A percentile compares a stretch with the other conserved stretches of the same genome.
Evolutionary conservation across 2,113 vertebrate species (phyloP).

Genomic region (Mustela nigripes): DNA sequence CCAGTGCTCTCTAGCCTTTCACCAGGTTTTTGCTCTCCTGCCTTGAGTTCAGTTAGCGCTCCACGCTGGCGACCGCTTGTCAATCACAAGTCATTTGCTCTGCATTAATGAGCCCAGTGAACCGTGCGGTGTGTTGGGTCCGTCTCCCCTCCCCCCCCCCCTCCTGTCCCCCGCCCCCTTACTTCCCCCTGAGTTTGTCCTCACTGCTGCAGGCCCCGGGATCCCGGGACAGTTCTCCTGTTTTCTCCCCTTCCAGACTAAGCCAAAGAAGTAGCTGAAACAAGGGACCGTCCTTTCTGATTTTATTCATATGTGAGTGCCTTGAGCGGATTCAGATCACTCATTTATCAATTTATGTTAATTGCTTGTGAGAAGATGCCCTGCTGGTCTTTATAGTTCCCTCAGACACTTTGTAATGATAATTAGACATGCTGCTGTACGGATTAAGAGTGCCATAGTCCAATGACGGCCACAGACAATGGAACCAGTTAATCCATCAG

Average conservation of each 20-base stretch:
- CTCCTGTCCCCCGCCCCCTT: conserved; percentile 69
- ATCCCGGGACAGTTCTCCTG: conserved; percentile 81
- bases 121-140: conserved; percentile 56
- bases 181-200: conserved; percentile 15
- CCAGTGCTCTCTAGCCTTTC: conserved; percentile 83
- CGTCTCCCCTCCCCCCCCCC: conserved; percentile 62
- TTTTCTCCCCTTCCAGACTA: conserved; percentile 84
- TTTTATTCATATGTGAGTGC: conserved; percentile 90
- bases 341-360: conserved; percentile 96
- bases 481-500: conserved; percentile 94
- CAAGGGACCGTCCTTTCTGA: conserved; percentile 87
- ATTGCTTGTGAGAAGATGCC: conserved; percentile 95
- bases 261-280: conserved; percentile 86
- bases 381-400: conserved; percentile 93
- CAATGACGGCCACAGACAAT: conserved; percentile 90
- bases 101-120: conserved; percentile 85
- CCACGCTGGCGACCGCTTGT: conserved; percentile 79
- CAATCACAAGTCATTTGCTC: conserved; percentile 86
- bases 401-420: conserved; percentile 95
- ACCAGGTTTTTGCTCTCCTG: conserved; percentile 80
- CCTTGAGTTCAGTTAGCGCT: conserved; percentile 80
- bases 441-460: conserved; percentile 92
- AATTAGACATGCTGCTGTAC: conserved; percentile 94
- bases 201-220: conserved; percentile 57
- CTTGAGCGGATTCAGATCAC: conserved; percentile 91